Conservation (phyloP, 1,140 invertebrate species). For the Lordiphosa collinella region DNA sequence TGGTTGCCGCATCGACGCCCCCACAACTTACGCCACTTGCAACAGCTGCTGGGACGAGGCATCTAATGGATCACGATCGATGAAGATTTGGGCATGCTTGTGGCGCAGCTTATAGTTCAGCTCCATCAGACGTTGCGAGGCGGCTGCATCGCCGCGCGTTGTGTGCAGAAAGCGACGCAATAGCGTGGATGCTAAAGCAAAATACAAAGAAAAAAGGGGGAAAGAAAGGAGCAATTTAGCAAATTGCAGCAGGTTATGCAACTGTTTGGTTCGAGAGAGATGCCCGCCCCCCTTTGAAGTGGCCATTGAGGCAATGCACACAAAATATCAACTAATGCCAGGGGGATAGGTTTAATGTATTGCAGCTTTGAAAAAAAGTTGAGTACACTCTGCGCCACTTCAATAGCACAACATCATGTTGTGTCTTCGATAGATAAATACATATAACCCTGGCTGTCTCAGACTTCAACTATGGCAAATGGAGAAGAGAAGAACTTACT, state of each 20-base stretch:
- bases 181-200: constrained; percentile 37
- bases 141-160: constrained; percentile 81
- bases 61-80: constrained; percentile 83
- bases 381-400: too few species aligned
- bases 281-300: too few species aligned
- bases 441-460: too few species aligned
- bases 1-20: constrained; percentile 7
- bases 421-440: too few species aligned
- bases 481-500: too few species aligned
- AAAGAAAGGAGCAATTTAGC: constrained; percentile 11
- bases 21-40: constrained; percentile 81
- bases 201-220: constrained; percentile 1
- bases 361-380: too few species aligned
- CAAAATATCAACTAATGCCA: too few species aligned
- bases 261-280: constrained; percentile 6
- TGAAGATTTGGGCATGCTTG: constrained; percentile 84
- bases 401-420: not conserved
- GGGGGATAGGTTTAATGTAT: too few species aligned
- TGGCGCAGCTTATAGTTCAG: constrained; percentile 84
- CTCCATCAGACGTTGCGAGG: constrained; percentile 83
- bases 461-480: too few species aligned
- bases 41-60: constrained; percentile 82
- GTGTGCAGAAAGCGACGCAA: constrained; percentile 78
- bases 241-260: constrained; percentile 30
- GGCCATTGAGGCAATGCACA: too few species aligned